Conservation (phyloP, 2,888 invertebrate genomes). For the Masnerella sp. region DNA sequence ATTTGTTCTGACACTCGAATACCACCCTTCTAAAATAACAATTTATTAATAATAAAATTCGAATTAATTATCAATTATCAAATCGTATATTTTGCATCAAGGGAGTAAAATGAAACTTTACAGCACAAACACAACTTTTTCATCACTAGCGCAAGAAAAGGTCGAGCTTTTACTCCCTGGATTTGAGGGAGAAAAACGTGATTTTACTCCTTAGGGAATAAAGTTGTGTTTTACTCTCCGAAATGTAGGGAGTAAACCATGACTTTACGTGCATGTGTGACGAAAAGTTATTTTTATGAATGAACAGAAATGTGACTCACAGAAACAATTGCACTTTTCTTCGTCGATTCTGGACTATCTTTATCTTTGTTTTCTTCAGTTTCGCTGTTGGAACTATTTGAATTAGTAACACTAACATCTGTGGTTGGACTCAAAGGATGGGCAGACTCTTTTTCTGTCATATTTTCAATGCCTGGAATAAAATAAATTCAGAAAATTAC, state of each 20-base stretch:
- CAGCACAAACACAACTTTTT: too few species aligned
- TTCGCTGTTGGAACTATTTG: slow-evolving; percentile 60
- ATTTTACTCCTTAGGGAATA: too few species aligned
- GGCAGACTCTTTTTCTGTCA: slow-evolving; percentile 97
- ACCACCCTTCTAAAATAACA: slow-evolving; percentile 80
- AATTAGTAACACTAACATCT: slow-evolving; percentile 67
- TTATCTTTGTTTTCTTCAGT: slow-evolving; percentile 60
- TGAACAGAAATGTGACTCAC: slow-evolving; percentile 65
- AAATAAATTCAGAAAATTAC: slow-evolving; percentile 1
- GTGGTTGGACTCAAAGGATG: slow-evolving; percentile 81
- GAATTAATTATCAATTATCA: too few species aligned
- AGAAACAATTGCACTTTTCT: slow-evolving; percentile 71
- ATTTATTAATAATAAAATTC: too few species aligned
- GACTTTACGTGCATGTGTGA: too few species aligned
- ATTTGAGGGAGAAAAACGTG: too few species aligned
- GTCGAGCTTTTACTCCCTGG: too few species aligned
- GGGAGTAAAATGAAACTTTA: slow-evolving; percentile 19
- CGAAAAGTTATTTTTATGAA: too few species aligned
- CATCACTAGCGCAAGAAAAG: too few species aligned
- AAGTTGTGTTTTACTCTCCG: too few species aligned
- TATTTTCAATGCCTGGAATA: slow-evolving; percentile 86
- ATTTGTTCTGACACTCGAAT: slow-evolving; percentile 80
- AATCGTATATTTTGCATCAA: too few species aligned
- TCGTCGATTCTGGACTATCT: slow-evolving; percentile 36
- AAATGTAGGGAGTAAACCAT: too few species aligned